Evolutionary conservation across 92 coral and sea anemone genomes (phyloP).

Genomic region (Actinostola sp.): DNA sequence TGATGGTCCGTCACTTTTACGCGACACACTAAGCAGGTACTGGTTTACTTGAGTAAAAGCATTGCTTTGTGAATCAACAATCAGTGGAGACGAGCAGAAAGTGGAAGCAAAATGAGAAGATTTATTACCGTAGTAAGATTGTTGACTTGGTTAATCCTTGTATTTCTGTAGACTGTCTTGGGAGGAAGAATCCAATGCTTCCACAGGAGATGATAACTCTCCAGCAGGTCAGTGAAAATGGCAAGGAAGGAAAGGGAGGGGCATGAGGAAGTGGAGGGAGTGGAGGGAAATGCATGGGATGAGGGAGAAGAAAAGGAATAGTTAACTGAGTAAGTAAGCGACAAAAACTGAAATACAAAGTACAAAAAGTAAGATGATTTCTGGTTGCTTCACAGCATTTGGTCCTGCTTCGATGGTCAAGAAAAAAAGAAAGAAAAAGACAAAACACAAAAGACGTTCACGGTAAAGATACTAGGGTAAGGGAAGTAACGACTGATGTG

Average conservation of each 20-base stretch:
- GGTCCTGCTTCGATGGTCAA: conserved; percentile 52
- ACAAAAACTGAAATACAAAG: too few species aligned
- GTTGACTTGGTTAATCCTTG: background rate
- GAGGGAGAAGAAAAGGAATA: background rate
- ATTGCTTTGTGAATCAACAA: background rate
- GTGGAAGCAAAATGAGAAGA: too few species aligned
- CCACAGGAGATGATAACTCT: conserved; percentile 94
- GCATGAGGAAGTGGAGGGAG: too few species aligned
- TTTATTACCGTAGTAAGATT: too few species aligned
- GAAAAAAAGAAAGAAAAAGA: conserved; percentile 85
- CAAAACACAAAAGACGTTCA: conserved; percentile 79
- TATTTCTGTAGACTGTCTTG: conserved; percentile 70
- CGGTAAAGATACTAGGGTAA: conserved; percentile 1
- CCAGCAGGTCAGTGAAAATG: conserved; percentile 85
- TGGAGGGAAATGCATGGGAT: too few species aligned
- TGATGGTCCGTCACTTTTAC: conserved; percentile 86
- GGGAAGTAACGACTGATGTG: background rate
- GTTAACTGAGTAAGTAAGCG: background rate
- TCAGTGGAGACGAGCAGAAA: too few species aligned
- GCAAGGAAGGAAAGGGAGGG: too few species aligned
- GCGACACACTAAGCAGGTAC: conserved; percentile 98
- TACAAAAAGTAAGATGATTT: background rate
- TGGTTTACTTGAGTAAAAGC: background rate
- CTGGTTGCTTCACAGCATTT: conserved; percentile 42
- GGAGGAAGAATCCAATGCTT: conserved; percentile 99